Conservation (phyloP, 2,797 vertebrate genomes). For the Sebastes oblongus region DNA sequence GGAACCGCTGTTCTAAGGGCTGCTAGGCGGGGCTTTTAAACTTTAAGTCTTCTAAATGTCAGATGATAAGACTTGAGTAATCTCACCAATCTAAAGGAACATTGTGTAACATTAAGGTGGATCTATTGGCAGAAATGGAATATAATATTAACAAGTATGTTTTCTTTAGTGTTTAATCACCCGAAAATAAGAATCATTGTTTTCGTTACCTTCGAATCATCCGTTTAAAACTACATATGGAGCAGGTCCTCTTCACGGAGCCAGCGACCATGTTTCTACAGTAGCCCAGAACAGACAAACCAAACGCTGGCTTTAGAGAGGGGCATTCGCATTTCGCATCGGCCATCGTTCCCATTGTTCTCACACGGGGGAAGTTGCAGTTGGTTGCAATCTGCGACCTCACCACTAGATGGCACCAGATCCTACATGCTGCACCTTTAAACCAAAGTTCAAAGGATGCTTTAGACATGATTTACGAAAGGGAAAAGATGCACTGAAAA, state of each 20-base stretch:
- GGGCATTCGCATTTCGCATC: rapidly evolving
- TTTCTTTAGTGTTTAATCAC: no score
- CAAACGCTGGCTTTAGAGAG: rapidly evolving
- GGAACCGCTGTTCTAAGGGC: not conserved
- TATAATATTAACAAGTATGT: no score
- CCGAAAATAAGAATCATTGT: no score
- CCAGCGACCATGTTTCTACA: no score
- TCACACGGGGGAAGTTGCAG: no score
- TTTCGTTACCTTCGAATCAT: rapidly evolving
- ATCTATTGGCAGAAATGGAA: no score
- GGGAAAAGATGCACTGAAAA: not conserved
- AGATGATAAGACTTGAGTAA: not conserved
- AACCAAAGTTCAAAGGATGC: not conserved
- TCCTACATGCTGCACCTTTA: not conserved
- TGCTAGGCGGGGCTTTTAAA: not conserved
- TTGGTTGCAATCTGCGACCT: rapidly evolving
- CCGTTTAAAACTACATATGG: rapidly evolving
- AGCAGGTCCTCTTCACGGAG: no score
- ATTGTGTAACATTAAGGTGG: rapidly evolving
- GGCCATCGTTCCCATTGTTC: no score
- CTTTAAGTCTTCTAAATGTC: not conserved
- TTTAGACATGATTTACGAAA: not conserved
- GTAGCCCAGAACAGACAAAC: no score
- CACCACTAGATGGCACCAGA: no score
- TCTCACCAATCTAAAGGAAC: not conserved